Conservation (phyloP, 2,113 vertebrate genomes). For the Zeus faber region DNA sequence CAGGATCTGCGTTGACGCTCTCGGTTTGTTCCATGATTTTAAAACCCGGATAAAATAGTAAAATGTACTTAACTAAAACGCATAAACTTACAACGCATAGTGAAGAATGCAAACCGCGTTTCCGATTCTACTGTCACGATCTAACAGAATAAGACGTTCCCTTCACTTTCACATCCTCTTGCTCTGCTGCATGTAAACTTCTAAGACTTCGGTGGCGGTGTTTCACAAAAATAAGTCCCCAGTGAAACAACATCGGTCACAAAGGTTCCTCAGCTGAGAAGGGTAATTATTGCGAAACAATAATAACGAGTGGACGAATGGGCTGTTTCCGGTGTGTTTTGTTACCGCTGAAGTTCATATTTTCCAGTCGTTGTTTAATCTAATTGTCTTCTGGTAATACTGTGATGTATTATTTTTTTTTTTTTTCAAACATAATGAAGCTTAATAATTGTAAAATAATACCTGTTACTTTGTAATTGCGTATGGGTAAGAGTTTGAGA, state of each 20-base stretch:
- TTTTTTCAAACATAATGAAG: no score
- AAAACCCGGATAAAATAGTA: neutral
- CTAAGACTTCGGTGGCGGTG: neutral
- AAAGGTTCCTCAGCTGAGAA: conserved; percentile 7
- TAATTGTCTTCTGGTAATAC: no score
- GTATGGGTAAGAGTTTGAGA: no score
- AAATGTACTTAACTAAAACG: neutral
- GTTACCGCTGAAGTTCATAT: no score
- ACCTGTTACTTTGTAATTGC: no score
- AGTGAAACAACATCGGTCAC: neutral
- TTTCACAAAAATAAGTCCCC: conserved; percentile 11
- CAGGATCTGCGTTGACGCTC: conserved; percentile 34
- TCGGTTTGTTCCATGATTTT: conserved; percentile 41
- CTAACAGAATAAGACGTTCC: neutral
- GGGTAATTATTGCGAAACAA: no score
- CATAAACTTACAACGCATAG: neutral
- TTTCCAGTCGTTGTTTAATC: no score
- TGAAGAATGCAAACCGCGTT: neutral
- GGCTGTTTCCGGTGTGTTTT: no score
- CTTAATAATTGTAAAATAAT: no score
- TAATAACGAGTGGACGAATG: no score
- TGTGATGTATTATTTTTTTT: no score
- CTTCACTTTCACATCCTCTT: neutral
- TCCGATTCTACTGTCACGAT: neutral
- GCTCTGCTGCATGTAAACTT: neutral